Evolutionary conservation across 2,797 vertebrate genomes (phyloP).

Genomic region (Loris lydekkerianus): DNA sequence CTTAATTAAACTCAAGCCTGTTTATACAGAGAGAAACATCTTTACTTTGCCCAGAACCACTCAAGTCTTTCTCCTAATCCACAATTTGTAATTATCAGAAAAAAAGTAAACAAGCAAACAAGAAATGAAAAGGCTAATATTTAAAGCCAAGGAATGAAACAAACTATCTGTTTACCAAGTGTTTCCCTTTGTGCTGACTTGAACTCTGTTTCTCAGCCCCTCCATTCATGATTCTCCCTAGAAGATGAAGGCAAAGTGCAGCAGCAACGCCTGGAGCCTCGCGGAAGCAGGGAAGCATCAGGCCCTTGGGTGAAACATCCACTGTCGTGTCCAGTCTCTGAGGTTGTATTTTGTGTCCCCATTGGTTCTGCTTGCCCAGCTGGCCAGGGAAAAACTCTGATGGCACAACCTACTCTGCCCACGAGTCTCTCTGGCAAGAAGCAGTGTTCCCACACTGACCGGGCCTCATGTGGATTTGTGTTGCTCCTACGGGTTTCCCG

Average conservation of each 20-base stretch:
- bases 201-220: not conserved
- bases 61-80: not conserved
- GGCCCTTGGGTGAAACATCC: not conserved
- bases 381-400: not conserved
- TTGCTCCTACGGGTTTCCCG: not conserved
- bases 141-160: not conserved
- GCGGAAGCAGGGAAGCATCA: not conserved
- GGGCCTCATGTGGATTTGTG: not conserved
- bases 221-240: not conserved
- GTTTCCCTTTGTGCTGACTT: not conserved
- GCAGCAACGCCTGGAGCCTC: not conserved
- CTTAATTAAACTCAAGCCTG: not conserved
- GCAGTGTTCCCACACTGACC: not conserved
- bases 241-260: not conserved
- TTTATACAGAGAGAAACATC: not conserved
- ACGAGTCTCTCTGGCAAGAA: not conserved
- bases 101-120: not conserved
- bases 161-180: not conserved
- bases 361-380: not conserved
- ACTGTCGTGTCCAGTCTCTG: too few species aligned
- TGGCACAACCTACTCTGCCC: not conserved
- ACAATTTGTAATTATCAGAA: not conserved
- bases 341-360: not conserved
- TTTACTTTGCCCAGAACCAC: not conserved
- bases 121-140: not conserved